Base-by-base conservation (phyloP, 2,888 invertebrate species). In the Gryllus longicercus region DNA sequence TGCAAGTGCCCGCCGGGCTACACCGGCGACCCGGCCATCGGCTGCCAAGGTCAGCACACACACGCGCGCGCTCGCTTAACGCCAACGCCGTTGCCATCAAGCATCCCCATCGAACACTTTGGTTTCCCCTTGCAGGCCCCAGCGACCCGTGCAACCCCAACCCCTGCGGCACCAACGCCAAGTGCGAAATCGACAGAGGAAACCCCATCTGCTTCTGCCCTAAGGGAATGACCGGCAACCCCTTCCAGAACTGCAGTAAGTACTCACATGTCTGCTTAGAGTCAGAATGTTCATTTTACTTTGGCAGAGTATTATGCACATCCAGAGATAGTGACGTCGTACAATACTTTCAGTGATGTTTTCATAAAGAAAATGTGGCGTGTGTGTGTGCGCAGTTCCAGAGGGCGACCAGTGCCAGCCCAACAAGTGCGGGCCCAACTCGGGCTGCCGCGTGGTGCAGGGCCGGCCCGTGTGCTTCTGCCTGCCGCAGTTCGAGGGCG, bases 121-220 rank as follows among this genome's bases (percentile, higher is more conserved):
- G 38, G 5, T 76, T 11, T 78, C 51, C 80, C 78, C 79, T 81
- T 85, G 90, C 91, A 84, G 85, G 84, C n/a, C 93, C 95, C n/a
- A 87, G 88, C 51, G 93, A 95, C 86, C 94, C 94, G 2, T 96
- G 96, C 85, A 89, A 91, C 82, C 94, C 95, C 49, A 95, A 93
- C 87, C 96, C 96, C n/a, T 96, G 96, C 84, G 96, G 96, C n/a
- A 87, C 90, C 2, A 93, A 94, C 85, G 96, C 96, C 2, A 87
- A 94, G 82, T 97, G 96, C 86, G 95, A 95, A 88, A 90, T 92
- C 78, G 95, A 95, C 84, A 92, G 93, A 84, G 96, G 95, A 79
- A 94, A 93, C 86, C 96, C 96, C 2, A 94, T 96, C 83, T 97
- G 96, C 85, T 95, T 91, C 88, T 96, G 96, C 85, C 96, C 96